Percentiles rank a stretch among this genome's conserved stretches.
These are phyloP conservation scores for Benitochromis conjunctus DNA, from an alignment of 2,113 vertebrate genomes.

Conservation along the genomic window DNA sequence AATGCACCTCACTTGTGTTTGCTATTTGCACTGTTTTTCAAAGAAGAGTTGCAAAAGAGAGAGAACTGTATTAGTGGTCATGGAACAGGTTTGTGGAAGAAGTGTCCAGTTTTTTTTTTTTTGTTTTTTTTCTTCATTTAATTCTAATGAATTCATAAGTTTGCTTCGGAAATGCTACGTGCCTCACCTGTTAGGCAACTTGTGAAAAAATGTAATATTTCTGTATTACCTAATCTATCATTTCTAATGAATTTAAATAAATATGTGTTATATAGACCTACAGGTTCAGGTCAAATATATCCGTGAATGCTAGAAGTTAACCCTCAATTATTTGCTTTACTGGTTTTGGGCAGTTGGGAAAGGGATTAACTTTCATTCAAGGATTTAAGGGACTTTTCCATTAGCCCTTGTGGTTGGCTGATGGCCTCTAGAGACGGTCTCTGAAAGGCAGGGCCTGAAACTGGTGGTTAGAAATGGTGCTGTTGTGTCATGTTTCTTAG, in stretches of 20 bases:
- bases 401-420: not conserved
- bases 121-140: too few species aligned
- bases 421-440: not conserved
- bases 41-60: not conserved
- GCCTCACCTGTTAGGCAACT: not conserved
- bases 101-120: not conserved
- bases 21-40: not conserved
- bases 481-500: not conserved
- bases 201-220: not conserved
- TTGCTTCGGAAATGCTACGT: not conserved
- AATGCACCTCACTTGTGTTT: not conserved
- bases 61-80: not conserved
- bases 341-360: not conserved
- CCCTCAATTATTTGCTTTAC: not conserved
- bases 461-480: not conserved
- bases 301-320: not conserved
- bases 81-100: not conserved
- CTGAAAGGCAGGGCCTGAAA: not conserved
- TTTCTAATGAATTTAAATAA: not conserved
- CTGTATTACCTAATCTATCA: not conserved
- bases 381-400: constrained; percentile 60
- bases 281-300: not conserved
- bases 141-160: not conserved
- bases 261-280: not conserved
- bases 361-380: not conserved